Evolutionary conservation across 2,113 vertebrate species (phyloP).

Genomic region (Myotis lucifugus): DNA sequence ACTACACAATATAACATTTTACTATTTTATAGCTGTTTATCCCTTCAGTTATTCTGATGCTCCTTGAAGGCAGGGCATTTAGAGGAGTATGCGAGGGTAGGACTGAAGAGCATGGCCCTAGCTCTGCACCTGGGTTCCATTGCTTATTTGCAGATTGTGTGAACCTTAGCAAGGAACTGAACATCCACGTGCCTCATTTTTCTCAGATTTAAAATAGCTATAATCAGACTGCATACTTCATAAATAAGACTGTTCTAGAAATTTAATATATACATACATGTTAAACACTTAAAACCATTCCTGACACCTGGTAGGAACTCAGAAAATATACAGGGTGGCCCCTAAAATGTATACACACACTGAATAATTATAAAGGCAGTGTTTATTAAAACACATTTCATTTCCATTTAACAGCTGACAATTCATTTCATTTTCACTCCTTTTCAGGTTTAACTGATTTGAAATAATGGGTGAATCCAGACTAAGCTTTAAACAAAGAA

Average conservation of each 20-base stretch:
- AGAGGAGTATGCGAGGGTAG: neutral
- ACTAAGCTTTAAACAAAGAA: too few species aligned
- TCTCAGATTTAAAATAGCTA: neutral
- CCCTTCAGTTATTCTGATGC: neutral
- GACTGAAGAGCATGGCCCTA: neutral
- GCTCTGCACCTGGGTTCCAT: neutral
- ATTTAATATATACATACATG: neutral
- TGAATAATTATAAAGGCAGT: too few species aligned
- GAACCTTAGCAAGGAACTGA: neutral
- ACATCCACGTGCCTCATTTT: neutral
- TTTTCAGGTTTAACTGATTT: too few species aligned
- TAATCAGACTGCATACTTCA: neutral
- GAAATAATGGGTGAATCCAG: too few species aligned
- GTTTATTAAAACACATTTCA: too few species aligned
- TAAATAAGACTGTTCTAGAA: neutral
- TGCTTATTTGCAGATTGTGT: neutral
- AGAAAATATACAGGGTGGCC: too few species aligned
- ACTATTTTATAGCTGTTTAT: neutral
- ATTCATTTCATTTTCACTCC: too few species aligned
- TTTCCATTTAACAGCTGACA: too few species aligned
- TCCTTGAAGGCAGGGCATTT: neutral
- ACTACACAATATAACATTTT: neutral
- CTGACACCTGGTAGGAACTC: neutral
- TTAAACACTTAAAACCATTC: neutral
- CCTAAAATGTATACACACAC: too few species aligned